phyloP scores from a whole-genome alignment of 2,113 vertebrate species.

The Oriolus oriolus region DNA sequence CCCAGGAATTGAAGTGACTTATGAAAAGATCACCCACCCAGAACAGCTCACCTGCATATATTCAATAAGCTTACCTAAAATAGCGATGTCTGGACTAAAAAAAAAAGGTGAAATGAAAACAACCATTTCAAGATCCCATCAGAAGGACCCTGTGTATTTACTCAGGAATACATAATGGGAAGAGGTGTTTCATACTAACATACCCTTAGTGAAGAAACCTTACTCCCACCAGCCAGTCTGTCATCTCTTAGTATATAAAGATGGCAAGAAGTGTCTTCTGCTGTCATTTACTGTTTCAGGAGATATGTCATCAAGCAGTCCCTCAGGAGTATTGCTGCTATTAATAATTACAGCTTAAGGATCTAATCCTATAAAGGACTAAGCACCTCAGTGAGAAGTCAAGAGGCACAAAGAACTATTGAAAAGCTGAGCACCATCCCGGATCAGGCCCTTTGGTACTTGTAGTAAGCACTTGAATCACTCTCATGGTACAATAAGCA shows the following conservation, averaged over 20 bases:
- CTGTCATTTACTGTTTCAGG: conserved; percentile 37
- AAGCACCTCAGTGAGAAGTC: conserved; percentile 50
- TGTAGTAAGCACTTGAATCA: conserved; percentile 49
- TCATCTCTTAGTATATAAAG: background rate
- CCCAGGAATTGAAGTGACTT: background rate
- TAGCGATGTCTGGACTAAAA: background rate
- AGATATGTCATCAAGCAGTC: conserved; percentile 39
- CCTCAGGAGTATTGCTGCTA: conserved; percentile 35
- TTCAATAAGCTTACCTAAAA: background rate
- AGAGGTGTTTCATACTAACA: background rate
- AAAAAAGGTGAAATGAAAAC: background rate
- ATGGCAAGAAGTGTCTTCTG: conserved; percentile 21
- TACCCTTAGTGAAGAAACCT: background rate
- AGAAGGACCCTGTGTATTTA: background rate
- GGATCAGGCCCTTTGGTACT: conserved; percentile 60
- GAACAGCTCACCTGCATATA: background rate
- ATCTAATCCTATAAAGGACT: conserved; percentile 53
- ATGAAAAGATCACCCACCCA: background rate
- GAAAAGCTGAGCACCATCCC: conserved; percentile 48
- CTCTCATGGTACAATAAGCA: conserved; percentile 34
- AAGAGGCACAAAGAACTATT: conserved; percentile 60
- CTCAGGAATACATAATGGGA: background rate
- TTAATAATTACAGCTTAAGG: conserved; percentile 66
- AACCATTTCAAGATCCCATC: background rate
- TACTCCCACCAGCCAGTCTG: conserved; percentile 3